phyloP scores from a whole-genome alignment of 2,888 invertebrate species.

The Stenodema calcarata region DNA sequence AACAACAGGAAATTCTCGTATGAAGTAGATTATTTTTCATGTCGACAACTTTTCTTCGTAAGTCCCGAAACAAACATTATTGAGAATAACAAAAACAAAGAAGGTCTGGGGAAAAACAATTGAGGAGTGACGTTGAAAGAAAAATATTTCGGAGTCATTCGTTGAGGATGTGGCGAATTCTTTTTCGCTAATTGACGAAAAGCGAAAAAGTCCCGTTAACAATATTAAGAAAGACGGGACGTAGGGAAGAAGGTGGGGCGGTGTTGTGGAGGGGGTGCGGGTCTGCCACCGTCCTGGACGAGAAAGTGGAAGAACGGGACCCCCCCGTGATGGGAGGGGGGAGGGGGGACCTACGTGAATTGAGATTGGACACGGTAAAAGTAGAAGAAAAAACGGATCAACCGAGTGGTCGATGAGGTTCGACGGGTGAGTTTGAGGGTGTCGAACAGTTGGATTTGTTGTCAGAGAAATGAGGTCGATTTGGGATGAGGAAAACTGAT shows the following conservation, averaged over 20 bases:
- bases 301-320: slow-evolving; percentile 36
- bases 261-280: background rate
- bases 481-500: background rate
- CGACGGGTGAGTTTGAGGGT: background rate
- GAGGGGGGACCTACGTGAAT: background rate
- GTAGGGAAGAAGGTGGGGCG: slow-evolving; percentile 5
- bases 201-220: background rate
- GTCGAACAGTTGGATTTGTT: no score
- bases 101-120: no score
- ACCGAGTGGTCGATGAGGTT: background rate
- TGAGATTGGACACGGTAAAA: background rate
- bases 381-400: background rate
- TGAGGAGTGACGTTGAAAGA: no score
- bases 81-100: no score
- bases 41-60: no score
- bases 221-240: background rate
- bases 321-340: no score
- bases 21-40: no score
- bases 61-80: no score
- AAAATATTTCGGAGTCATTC: no score
- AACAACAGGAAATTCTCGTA: no score
- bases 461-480: background rate
- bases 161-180: background rate
- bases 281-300: slow-evolving; percentile 12
- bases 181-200: background rate